phyloP scores from a whole-genome alignment of 2,797 vertebrate species.

The Parauchenoglanis punctatus region DNA sequence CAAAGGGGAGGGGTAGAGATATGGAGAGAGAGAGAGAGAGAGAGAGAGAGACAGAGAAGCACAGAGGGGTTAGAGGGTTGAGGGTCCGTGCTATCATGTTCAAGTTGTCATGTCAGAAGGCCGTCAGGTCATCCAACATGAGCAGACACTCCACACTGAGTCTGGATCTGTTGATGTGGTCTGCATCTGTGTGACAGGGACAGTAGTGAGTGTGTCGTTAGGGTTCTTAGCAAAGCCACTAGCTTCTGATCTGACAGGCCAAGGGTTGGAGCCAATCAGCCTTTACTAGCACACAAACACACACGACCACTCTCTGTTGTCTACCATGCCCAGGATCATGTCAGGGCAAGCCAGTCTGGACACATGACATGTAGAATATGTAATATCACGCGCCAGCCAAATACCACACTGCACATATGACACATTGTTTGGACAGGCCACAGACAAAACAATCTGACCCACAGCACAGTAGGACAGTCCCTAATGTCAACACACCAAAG shows the following conservation, averaged over 20 bases:
- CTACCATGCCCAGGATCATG: constrained; percentile 46
- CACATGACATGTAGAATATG: constrained; percentile 46
- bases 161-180: constrained; percentile 54
- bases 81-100: constrained; percentile 56
- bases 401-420: constrained; percentile 45
- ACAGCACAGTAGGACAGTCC: constrained; percentile 25
- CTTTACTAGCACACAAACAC: constrained; percentile 55
- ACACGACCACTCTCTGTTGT: constrained; percentile 32
- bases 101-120: constrained; percentile 75
- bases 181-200: constrained; percentile 69
- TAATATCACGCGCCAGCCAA: constrained; percentile 41
- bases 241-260: constrained; percentile 61
- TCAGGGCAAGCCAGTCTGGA: constrained; percentile 42
- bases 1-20: constrained; percentile 34
- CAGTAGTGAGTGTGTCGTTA: constrained; percentile 76
- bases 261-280: constrained; percentile 55
- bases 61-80: constrained; percentile 50
- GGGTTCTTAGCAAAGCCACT: constrained; percentile 49
- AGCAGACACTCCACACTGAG: constrained; percentile 58
- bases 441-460: constrained; percentile 48
- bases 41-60: constrained; percentile 32
- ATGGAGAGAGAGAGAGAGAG: constrained; percentile 41
- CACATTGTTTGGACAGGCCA: constrained; percentile 49
- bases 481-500: constrained; percentile 16
- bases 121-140: constrained; percentile 60